These are phyloP conservation scores for Dissostichus mawsoni DNA, from an alignment of 2,113 vertebrate species.

Conservation along the genomic window DNA sequence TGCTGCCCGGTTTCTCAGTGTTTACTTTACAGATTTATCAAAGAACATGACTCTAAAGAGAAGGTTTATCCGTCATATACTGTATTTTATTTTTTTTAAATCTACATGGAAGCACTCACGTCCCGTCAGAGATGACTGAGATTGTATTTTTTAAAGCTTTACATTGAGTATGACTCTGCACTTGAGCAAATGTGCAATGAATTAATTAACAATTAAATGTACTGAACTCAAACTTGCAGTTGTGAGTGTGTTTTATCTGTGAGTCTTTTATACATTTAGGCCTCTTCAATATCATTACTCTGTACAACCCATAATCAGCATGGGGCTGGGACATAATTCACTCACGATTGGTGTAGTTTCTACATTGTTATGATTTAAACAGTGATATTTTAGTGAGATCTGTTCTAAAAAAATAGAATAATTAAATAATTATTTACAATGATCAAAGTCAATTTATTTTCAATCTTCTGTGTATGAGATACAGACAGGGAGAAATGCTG, in stretches of 20 bases:
- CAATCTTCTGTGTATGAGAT: neutral
- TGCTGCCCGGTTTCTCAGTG: slow-evolving; percentile 78
- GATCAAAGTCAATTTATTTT: neutral
- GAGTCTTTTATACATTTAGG: neutral
- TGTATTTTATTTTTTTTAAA: slow-evolving; percentile 71
- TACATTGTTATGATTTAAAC: neutral
- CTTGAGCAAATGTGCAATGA: slow-evolving; percentile 75
- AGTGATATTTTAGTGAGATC: neutral
- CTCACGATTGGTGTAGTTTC: neutral
- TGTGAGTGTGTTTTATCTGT: slow-evolving; percentile 34
- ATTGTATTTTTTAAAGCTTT: slow-evolving; percentile 85
- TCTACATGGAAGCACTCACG: slow-evolving; percentile 58
- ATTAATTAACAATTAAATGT: slow-evolving; percentile 82
- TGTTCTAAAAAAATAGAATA: too few species aligned
- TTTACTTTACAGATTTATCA: slow-evolving; percentile 73
- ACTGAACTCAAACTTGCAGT: slow-evolving; percentile 64
- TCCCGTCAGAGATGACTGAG: slow-evolving; percentile 79
- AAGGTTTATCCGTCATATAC: slow-evolving; percentile 72
- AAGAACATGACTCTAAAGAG: slow-evolving; percentile 51
- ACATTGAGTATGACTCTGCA: slow-evolving; percentile 79
- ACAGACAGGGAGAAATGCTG: too few species aligned
- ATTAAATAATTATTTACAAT: too few species aligned
- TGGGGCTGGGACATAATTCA: neutral
- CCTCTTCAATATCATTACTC: neutral
- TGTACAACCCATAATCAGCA: neutral